A percentile compares a stretch with the other conserved stretches of the same genome.
Conservation (phyloP, 1,140 invertebrate species). For the Dendrolimus kikuchii region DNA sequence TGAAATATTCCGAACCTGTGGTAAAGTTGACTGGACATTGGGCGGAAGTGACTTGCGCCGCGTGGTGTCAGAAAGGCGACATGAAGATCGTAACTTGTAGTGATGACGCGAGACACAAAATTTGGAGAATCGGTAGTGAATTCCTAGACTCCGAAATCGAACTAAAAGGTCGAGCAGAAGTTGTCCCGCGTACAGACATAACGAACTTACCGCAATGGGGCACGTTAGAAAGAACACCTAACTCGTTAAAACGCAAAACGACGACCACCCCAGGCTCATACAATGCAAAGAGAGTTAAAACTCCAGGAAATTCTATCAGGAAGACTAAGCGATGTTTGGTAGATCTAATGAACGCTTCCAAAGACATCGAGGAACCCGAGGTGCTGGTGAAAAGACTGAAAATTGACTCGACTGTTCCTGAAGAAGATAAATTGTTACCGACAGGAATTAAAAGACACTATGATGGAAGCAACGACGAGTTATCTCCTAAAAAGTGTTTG, state of each 20-base stretch:
- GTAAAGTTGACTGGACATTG: constrained; percentile 81
- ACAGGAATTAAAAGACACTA: constrained; percentile 27
- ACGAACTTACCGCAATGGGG: constrained; percentile 40
- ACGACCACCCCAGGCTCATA: constrained; percentile 28
- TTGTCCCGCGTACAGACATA: constrained; percentile 37
- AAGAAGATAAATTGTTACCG: constrained; percentile 23
- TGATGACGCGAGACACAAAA: constrained; percentile 83
- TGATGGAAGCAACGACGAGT: constrained; percentile 6
- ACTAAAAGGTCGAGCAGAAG: constrained; percentile 72
- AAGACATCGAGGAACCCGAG: constrained; percentile 30
- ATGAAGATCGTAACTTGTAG: constrained; percentile 83
- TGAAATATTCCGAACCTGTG: constrained; percentile 76
- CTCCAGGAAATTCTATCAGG: constrained; percentile 13
- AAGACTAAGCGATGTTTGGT: constrained; percentile 48
- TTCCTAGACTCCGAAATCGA: constrained; percentile 64
- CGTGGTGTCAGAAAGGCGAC: constrained; percentile 77
- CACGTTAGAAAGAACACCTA: constrained; percentile 65
- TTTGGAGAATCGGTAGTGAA: constrained; percentile 79
- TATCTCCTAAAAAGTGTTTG: constrained; percentile 5
- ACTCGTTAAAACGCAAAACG: constrained; percentile 56
- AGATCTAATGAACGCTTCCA: constrained; percentile 37
- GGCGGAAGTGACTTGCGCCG: constrained; percentile 88
- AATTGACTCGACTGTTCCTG: constrained; percentile 18
- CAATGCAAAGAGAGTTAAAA: constrained; percentile 22
- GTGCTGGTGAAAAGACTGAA: constrained; percentile 25